phyloP scores from a whole-genome alignment of 2,113 vertebrate genomes.

The Mobula birostris region DNA sequence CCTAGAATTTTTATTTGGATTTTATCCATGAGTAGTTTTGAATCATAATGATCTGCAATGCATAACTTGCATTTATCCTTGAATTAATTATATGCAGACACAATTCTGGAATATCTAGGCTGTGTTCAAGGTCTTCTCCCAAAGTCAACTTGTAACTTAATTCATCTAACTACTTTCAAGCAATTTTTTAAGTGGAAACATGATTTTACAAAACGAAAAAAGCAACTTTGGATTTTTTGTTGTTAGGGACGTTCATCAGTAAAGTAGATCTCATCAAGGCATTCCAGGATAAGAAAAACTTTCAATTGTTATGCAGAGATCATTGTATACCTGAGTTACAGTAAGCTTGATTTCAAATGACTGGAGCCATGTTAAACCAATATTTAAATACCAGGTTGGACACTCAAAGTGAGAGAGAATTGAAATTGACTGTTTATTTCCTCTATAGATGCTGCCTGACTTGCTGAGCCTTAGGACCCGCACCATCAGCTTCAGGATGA shows the following conservation, averaged over 20 bases:
- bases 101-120: background rate
- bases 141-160: background rate
- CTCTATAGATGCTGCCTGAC: no score
- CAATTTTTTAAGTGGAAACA: background rate
- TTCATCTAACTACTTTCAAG: background rate
- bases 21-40: background rate
- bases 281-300: background rate
- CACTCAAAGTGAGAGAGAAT: no score
- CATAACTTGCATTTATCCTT: background rate
- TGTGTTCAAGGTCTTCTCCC: background rate
- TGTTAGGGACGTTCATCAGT: background rate
- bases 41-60: background rate
- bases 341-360: background rate
- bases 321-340: background rate
- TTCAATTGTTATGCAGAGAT: background rate
- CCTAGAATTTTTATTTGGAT: background rate
- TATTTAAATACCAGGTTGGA: background rate
- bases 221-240: background rate
- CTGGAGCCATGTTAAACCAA: background rate
- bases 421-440: no score
- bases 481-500: no score
- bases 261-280: background rate
- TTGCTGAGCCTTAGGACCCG: no score
- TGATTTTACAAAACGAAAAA: background rate
- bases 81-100: background rate